A percentile compares a stretch with the other conserved stretches of the same genome.
These are phyloP conservation scores for Ferdinandea cuprea DNA, from an alignment of 2,888 invertebrate genomes.

Conservation along the genomic window DNA sequence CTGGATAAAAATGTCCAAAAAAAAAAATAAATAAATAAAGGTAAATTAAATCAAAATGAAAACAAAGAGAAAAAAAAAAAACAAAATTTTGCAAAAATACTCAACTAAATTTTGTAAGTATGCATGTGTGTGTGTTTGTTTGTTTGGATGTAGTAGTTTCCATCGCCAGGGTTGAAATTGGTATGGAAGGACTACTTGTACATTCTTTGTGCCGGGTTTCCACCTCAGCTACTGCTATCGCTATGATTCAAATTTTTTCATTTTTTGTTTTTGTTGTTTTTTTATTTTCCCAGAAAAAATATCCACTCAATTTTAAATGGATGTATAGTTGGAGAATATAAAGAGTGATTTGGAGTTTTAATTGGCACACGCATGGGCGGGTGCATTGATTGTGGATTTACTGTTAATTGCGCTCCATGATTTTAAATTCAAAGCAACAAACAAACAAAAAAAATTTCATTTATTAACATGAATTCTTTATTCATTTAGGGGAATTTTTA, in stretches of 20 bases:
- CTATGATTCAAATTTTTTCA: conserved; percentile 21
- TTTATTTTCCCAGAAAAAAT: conserved; percentile 46
- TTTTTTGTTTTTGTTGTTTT: conserved; percentile 23
- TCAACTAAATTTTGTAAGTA: not conserved
- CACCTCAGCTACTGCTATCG: conserved; percentile 41
- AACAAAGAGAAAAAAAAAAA: conserved; percentile 7
- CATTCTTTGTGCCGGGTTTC: conserved; percentile 2
- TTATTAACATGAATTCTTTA: too few relatives aligned
- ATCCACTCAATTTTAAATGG: conserved; percentile 66
- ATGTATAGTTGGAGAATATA: conserved; percentile 37
- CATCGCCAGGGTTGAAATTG: too few relatives aligned
- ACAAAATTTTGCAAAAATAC: not conserved
- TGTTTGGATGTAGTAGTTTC: not conserved
- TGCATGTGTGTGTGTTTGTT: too few relatives aligned
- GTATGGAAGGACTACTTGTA: not conserved
- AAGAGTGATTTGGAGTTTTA: conserved; percentile 69
- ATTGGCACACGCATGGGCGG: conserved; percentile 69
- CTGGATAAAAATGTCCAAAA: conserved; percentile 63
- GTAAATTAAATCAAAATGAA: conserved; percentile 65
- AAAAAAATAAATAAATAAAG: conserved; percentile 24
- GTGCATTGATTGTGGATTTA: conserved; percentile 66
- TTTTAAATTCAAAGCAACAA: too few relatives aligned
- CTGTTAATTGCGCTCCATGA: conserved; percentile 65
- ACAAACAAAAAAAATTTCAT: too few relatives aligned
- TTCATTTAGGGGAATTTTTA: too few relatives aligned